Evolutionary conservation across 2,113 vertebrate genomes (phyloP).

Genomic region (Polypterus senegalus): DNA sequence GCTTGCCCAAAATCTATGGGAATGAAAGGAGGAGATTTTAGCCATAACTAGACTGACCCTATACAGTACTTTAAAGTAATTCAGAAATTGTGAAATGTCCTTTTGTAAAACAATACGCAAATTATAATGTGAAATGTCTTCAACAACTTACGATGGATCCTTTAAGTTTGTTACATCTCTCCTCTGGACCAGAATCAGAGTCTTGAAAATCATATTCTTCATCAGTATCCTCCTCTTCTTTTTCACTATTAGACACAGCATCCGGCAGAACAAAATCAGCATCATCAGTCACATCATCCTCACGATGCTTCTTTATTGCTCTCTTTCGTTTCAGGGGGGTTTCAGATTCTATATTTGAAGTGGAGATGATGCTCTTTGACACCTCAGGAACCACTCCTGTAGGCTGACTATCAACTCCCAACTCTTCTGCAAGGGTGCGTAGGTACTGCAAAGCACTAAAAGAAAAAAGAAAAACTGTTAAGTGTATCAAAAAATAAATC

Average conservation of each 20-base stretch:
- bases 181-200: conserved; percentile 29
- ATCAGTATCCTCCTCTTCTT: conserved; percentile 38
- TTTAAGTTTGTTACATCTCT: background rate
- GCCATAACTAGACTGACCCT: background rate
- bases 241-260: conserved; percentile 24
- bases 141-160: background rate
- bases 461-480: conserved; percentile 1
- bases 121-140: background rate
- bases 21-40: background rate
- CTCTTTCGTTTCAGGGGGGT: conserved; percentile 17
- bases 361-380: conserved; percentile 10
- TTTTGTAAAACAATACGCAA: background rate
- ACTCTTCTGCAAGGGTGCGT: conserved; percentile 64
- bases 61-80: background rate
- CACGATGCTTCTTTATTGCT: conserved; percentile 35
- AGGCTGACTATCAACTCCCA: conserved; percentile 30
- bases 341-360: conserved; percentile 1
- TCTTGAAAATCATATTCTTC: conserved; percentile 37
- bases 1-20: background rate
- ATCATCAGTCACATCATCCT: conserved; percentile 32
- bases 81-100: background rate
- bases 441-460: conserved; percentile 80
- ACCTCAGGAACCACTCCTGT: background rate
- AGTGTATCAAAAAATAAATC: too few species aligned
- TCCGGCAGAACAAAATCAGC: conserved; percentile 64